Conservation (phyloP, 1,140 invertebrate species). For the Hypsibius dujardini region DNA sequence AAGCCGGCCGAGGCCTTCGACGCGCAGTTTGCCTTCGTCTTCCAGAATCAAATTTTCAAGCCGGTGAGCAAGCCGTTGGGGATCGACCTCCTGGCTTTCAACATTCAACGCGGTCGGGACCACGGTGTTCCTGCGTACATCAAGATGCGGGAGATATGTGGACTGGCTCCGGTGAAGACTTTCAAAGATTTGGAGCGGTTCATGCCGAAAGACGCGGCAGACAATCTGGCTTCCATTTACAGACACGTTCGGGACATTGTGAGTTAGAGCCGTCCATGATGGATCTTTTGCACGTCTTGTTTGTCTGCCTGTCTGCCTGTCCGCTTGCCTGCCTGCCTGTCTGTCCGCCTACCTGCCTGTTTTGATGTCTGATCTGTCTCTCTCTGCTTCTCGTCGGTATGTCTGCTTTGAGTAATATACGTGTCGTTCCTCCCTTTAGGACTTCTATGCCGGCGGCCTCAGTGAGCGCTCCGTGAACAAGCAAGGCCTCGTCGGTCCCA, state of each 20-base stretch:
- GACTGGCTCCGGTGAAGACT: neutral
- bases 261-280: neutral
- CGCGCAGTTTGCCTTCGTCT: neutral
- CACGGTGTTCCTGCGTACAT: neutral
- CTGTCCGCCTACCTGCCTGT: neutral
- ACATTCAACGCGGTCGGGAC: neutral
- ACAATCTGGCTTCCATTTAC: neutral
- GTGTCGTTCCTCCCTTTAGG: neutral
- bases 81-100: neutral
- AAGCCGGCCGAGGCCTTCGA: neutral
- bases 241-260: neutral
- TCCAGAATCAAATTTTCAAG: slow-evolving; percentile 1
- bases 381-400: neutral
- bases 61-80: neutral
- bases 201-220: neutral
- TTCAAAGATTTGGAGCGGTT: neutral
- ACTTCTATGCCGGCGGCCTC: neutral
- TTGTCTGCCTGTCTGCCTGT: neutral
- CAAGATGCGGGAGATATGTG: neutral
- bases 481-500: neutral
- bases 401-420: neutral
- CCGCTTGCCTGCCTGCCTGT: neutral
- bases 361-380: neutral
- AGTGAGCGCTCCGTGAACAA: neutral
- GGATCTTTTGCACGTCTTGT: no score